Conservation (phyloP, 2,797 vertebrate species). For the Paguma larvata region DNA sequence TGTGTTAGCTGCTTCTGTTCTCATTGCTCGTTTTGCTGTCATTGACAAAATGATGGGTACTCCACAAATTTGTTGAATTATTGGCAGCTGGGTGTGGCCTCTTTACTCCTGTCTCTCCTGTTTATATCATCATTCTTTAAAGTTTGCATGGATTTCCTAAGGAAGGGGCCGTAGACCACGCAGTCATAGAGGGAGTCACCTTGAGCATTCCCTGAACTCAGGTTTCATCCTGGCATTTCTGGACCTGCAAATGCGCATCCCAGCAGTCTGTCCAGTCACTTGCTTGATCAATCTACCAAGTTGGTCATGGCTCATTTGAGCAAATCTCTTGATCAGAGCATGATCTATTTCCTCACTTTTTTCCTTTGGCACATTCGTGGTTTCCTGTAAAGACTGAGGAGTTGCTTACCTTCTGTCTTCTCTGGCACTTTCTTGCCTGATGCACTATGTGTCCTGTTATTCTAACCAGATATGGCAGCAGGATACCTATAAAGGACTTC, state of each 20-base stretch:
- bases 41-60: background rate
- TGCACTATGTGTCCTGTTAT: background rate
- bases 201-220: background rate
- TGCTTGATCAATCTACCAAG: background rate
- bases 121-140: slow-evolving; percentile 3
- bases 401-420: background rate
- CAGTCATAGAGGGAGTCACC: background rate
- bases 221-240: background rate
- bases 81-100: background rate
- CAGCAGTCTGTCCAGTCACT: background rate
- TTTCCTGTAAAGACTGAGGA: background rate
- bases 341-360: background rate
- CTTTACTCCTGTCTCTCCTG: background rate
- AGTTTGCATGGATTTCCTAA: background rate
- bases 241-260: background rate
- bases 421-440: background rate
- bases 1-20: background rate
- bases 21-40: background rate
- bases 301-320: background rate
- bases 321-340: background rate
- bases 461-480: background rate
- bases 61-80: background rate
- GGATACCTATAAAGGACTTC: background rate
- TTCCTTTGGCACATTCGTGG: background rate
- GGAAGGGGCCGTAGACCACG: background rate